Evolutionary conservation across 2,797 vertebrate species (phyloP).

Genomic region (Scomberomorus guttatus): DNA sequence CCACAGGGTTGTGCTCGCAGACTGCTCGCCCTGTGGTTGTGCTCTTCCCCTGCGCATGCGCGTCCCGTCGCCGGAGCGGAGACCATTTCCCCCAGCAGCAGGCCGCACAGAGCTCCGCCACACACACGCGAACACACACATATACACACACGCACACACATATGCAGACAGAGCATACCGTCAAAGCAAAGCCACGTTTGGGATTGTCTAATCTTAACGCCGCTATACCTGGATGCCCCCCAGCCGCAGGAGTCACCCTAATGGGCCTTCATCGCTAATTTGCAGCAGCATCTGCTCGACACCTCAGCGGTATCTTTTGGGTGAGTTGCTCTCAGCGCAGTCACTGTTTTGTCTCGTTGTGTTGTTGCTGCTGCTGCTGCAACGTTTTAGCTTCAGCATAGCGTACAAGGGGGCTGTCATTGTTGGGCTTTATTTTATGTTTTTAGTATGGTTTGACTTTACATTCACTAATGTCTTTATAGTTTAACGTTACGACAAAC

Average conservation of each 20-base stretch:
- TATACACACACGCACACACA: conserved; percentile 44
- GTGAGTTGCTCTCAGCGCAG: conserved; percentile 74
- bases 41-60: conserved; percentile 76
- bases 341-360: conserved; percentile 64
- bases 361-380: conserved; percentile 54
- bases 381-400: conserved; percentile 40
- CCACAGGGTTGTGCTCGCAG: conserved; percentile 78
- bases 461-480: accelerated
- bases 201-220: conserved; percentile 56
- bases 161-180: conserved; percentile 52
- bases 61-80: conserved; percentile 51
- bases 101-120: conserved; percentile 67
- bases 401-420: not conserved
- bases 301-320: conserved; percentile 60
- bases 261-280: conserved; percentile 77
- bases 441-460: not conserved
- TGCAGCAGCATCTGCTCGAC: conserved; percentile 70
- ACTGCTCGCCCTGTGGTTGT: conserved; percentile 23
- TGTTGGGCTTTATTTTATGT: not conserved
- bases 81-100: conserved; percentile 84
- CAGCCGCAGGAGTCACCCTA: conserved; percentile 48
- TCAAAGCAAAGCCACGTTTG: conserved; percentile 67
- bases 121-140: conserved; percentile 22
- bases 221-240: conserved; percentile 66
- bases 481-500: not conserved